Conservation (phyloP, 2,113 vertebrate genomes). For the Ceratotherium simum region DNA sequence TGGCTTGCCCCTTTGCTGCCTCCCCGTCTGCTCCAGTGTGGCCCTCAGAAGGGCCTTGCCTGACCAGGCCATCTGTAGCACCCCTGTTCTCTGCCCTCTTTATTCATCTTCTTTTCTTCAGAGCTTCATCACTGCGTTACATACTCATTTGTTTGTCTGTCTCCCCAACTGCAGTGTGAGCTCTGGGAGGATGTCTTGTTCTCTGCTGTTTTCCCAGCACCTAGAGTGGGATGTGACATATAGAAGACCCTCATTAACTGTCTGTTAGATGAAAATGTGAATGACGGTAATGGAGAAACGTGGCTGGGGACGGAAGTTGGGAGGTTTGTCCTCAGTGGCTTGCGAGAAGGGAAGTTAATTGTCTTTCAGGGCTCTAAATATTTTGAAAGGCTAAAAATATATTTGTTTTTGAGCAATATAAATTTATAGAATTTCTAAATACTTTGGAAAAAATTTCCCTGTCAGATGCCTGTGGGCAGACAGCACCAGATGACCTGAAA, state of each 20-base stretch:
- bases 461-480: background rate
- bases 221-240: background rate
- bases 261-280: background rate
- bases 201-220: background rate
- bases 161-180: background rate
- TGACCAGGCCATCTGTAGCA: accelerated
- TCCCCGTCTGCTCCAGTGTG: background rate
- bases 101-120: background rate
- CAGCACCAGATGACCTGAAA: background rate
- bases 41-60: background rate
- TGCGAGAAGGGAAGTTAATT: background rate
- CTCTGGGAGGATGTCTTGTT: background rate
- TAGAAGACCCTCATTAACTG: background rate
- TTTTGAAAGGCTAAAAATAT: background rate
- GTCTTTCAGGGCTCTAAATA: background rate
- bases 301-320: background rate
- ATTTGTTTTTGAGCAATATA: background rate
- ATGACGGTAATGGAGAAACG: background rate
- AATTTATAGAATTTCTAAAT: background rate
- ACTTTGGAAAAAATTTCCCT: background rate
- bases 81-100: background rate
- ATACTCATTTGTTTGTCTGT: background rate
- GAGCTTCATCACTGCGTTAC: accelerated
- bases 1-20: background rate
- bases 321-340: background rate